Base-by-base conservation (phyloP, 2,797 vertebrate genomes). In the Sebastolobus alascanus region DNA sequence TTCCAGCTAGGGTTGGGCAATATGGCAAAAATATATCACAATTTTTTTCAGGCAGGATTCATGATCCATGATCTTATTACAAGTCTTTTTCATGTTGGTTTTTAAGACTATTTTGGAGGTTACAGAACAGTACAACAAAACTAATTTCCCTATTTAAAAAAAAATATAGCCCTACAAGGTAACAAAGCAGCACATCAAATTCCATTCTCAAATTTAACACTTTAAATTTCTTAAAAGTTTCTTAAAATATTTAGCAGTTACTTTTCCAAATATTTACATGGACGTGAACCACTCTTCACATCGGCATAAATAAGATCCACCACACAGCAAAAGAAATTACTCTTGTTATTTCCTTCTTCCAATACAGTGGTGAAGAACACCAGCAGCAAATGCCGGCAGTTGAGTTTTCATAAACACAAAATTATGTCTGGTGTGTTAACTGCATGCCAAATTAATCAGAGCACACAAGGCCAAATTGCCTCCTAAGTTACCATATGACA, bases 261-360 rank as follows among this genome's bases (percentile, higher is more conserved):
- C 33, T 35, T 35, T 35, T 35, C 33, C 7, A 35, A 35, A 35
- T 35, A 25, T 25, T 25, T 25, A 25, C 25, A 25, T 25, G 25
- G 25, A 25, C 25, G 2, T n/a, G n/a, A n/a, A n/a, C 46, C 46
- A 16, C 46, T 50, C 46, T 50, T 50, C 46, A 50, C 0, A 50
- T 20, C 8, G 46, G 46, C 46, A 50, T 9, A 1, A 9, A 50
- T 50, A 20, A 9, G 0, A 50, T 50, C 46, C 3, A n/a, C 50
- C 0, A 54, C 9, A 9, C 20, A 54, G 50, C 20, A n/a, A 22
- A 54, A 54, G 9, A 0, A 11, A n/a, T 22, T n/a, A 54, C 4
- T 5, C n/a, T 0, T 2, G 2, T 54, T 54, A 22, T 5, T 54
- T 54, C 52, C n/a, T 54, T 54, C n/a, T 0, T 22, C 52, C 52